Evolutionary conservation across 2,113 vertebrate species (phyloP).

Genomic region (Anser brachyrhynchus): DNA sequence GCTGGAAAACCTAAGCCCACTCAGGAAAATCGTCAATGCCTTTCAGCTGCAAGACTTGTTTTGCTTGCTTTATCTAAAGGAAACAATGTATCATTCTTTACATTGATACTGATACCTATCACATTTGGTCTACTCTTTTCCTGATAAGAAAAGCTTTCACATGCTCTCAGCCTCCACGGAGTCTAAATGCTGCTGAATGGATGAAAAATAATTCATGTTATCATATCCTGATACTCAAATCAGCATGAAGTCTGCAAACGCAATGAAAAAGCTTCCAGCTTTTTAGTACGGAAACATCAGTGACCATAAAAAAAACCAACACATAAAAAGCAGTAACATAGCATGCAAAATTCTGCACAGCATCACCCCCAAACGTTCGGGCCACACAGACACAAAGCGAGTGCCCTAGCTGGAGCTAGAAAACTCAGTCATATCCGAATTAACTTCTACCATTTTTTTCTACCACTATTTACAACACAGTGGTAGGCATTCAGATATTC

Average conservation of each 20-base stretch:
- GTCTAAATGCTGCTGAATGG: constrained; percentile 45
- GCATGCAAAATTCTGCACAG: background rate
- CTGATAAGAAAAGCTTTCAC: constrained; percentile 25
- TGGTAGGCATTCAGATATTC: background rate
- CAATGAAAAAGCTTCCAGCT: background rate
- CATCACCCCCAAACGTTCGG: background rate
- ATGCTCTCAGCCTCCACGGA: background rate
- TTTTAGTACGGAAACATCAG: background rate
- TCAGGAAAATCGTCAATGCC: background rate
- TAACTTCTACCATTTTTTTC: background rate
- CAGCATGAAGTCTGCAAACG: constrained; percentile 7
- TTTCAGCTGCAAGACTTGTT: background rate
- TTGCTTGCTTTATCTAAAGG: background rate
- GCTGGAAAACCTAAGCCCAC: background rate
- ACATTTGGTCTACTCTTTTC: background rate
- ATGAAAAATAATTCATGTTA: constrained; percentile 50
- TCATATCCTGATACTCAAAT: background rate
- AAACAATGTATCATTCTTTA: background rate
- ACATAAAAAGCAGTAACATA: background rate
- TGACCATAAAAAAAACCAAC: background rate
- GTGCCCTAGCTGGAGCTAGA: background rate
- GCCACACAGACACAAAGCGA: background rate
- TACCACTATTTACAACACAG: background rate
- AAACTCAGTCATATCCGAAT: background rate
- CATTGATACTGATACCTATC: background rate